Conservation (phyloP, 2,797 vertebrate genomes). For the Poeciliopsis gracilis region DNA sequence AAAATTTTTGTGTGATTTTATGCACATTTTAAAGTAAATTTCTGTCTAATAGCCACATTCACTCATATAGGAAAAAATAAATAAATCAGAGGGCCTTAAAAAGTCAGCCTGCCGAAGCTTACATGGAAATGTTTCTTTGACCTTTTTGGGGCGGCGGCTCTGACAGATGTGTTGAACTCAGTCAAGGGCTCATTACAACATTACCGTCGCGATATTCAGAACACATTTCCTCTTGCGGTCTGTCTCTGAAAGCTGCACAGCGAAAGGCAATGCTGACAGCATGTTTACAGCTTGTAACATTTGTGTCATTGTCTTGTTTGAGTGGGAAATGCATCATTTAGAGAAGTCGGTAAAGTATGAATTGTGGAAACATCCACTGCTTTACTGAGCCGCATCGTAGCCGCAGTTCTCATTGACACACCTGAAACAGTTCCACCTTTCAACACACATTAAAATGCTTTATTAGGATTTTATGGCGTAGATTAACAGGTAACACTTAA, state of each 20-base stretch:
- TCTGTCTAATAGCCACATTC: not conserved
- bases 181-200: conserved; percentile 53
- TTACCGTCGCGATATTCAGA: conserved; percentile 52
- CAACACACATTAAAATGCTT: not conserved
- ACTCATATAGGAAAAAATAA: conserved; percentile 1
- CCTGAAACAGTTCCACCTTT: not conserved
- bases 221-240: conserved; percentile 48
- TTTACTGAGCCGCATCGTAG: conserved; percentile 11
- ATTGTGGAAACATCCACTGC: not conserved
- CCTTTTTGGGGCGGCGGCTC: conserved; percentile 66
- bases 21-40: conserved; percentile 29
- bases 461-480: conserved; percentile 10
- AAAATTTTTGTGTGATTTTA: not conserved
- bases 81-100: conserved; percentile 46
- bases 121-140: conserved; percentile 65
- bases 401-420: conserved; percentile 20
- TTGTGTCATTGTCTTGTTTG: not conserved
- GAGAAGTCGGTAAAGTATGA: conserved; percentile 5
- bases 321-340: conserved; percentile 10
- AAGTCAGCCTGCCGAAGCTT: conserved; percentile 11
- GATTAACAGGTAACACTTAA: not conserved
- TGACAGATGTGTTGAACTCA: conserved; percentile 69
- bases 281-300: conserved; percentile 43
- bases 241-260: conserved; percentile 45
- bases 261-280: conserved; percentile 15